Percentiles rank a stretch among this genome's conserved stretches.
Evolutionary conservation across 2,888 invertebrate genomes (phyloP).

Genomic region (Drosophila nr. medialis): DNA sequence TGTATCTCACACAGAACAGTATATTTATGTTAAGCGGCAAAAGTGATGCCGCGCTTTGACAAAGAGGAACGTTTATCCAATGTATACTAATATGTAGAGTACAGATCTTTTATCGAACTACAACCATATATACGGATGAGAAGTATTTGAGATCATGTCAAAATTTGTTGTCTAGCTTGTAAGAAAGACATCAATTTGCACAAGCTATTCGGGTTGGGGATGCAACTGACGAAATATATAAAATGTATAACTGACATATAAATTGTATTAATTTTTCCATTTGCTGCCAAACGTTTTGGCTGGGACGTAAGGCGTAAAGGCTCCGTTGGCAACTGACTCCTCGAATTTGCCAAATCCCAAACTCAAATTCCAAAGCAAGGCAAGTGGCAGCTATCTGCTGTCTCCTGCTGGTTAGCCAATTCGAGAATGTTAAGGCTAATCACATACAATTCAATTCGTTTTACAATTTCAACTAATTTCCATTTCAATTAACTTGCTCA

Average conservation of each 20-base stretch:
- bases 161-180: not conserved
- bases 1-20: not conserved
- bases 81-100: too few relatives aligned
- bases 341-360: not conserved
- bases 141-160: not conserved
- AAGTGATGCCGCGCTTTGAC: too few relatives aligned
- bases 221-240: not conserved
- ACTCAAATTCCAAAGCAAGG: slow-evolving; percentile 7
- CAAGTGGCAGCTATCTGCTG: slow-evolving; percentile 5
- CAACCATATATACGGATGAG: not conserved
- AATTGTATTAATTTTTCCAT: slow-evolving; percentile 11
- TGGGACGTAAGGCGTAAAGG: not conserved
- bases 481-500: slow-evolving; percentile 84
- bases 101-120: not conserved
- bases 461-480: slow-evolving; percentile 84
- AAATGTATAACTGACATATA: not conserved
- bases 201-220: not conserved
- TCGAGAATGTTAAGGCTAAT: slow-evolving; percentile 81
- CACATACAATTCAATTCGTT: slow-evolving; percentile 84
- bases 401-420: slow-evolving; percentile 72
- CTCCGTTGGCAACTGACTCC: not conserved
- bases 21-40: not conserved
- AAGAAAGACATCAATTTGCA: not conserved
- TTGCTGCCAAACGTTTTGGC: not conserved
- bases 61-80: too few relatives aligned